phyloP scores from a whole-genome alignment of 2,797 vertebrate genomes.

The Cheirogaleus major region DNA sequence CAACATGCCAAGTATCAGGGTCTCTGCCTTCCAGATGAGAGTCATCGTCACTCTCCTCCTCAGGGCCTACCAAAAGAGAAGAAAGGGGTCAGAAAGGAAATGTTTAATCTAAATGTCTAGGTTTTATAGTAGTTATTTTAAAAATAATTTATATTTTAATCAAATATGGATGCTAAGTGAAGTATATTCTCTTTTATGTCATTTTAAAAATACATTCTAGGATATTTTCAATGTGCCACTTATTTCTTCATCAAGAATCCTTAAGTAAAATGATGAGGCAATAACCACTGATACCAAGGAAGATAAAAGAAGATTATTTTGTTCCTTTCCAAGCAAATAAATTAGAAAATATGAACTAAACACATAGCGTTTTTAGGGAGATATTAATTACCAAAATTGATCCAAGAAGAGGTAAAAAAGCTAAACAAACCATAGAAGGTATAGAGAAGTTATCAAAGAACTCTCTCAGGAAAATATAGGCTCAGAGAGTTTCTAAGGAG shows the following conservation, averaged over 20 bases:
- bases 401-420: neutral
- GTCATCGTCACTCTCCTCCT: constrained; percentile 70
- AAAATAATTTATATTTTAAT: constrained; percentile 10
- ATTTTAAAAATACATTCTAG: neutral
- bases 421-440: neutral
- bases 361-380: neutral
- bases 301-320: constrained; percentile 22
- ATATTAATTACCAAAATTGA: neutral
- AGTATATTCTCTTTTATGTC: neutral
- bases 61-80: constrained; percentile 70
- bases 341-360: neutral
- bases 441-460: neutral
- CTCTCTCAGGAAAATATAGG: neutral
- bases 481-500: neutral
- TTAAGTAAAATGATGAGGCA: neutral
- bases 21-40: constrained; percentile 86
- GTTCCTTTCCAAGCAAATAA: neutral
- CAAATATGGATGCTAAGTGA: neutral
- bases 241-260: neutral
- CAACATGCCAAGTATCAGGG: constrained; percentile 92
- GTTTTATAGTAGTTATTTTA: neutral
- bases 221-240: neutral
- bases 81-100: neutral
- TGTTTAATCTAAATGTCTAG: neutral
- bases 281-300: neutral